Base-by-base conservation (phyloP, 1,140 invertebrate genomes). In the Hyphantria cunea region DNA sequence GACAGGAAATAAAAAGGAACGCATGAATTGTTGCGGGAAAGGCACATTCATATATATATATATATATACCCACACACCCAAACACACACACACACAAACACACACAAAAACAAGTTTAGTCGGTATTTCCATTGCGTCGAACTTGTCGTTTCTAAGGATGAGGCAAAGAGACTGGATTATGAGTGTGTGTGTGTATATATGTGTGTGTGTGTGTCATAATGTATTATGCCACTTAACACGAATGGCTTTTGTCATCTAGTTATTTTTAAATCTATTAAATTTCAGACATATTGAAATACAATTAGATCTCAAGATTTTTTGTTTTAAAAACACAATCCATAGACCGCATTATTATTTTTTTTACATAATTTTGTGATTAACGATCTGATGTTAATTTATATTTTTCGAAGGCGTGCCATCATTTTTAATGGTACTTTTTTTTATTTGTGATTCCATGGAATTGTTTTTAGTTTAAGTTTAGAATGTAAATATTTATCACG, bases 401-500 rank as follows among this genome's bases (percentile, higher is more conserved):
- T 58, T 48, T 71, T 75, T 67, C 31, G n/a, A 60, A 70, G 64
- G 56, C 70, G 69, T 84, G 80, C 77, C 79, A 83, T 81, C 54
- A 52, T 68, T 77, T 66, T 66, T 60, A 41, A 70, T 76, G 78
- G 75, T 76, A 75, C 71, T 59, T 59, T 68, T 74, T 66, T 69
- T 67, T 59, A 53, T 49, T 68, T 39, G 45, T 78, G 55, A 78
- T 83, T 80, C 67, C 65, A 75, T 74, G 74, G 78, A 78, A 75
- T 81, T 76, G 64, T 70, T 70, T 74, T 61, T 73, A 72, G 61
- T 75, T 72, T 74, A 68, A 59, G 61, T 74, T 72, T 77, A 78
- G 61, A 70, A 48, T 89, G 82, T 89, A 86, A 78, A 89, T 89
- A 86, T 84, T 88, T 84, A 79, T 78, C 77, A 76, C 76, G 68